Percentiles rank a stretch among this genome's conserved stretches.
These are phyloP conservation scores for Graphium colonna DNA, from an alignment of 2,888 invertebrate species.

Conservation along the genomic window DNA sequence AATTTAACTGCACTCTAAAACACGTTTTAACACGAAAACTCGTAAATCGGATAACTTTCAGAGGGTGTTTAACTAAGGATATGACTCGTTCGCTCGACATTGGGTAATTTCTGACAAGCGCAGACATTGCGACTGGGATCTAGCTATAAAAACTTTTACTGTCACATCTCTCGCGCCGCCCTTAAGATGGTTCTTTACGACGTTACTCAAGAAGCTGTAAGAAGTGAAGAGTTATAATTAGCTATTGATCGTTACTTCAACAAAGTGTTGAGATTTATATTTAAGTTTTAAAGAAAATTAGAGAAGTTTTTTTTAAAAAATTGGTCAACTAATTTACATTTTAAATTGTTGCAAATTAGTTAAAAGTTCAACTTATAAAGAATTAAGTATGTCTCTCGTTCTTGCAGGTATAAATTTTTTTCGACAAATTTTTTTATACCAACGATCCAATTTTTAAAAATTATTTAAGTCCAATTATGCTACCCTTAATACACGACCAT, in stretches of 20 bases:
- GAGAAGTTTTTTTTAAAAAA: conserved; percentile 8
- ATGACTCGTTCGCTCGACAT: not conserved
- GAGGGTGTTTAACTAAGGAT: not conserved
- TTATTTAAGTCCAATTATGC: too few relatives aligned
- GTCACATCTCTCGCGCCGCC: conserved; percentile 59
- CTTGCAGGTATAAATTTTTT: too few relatives aligned
- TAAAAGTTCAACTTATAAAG: too few relatives aligned
- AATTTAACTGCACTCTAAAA: not conserved
- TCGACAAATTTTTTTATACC: too few relatives aligned
- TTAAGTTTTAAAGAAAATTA: not conserved
- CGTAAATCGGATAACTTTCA: not conserved
- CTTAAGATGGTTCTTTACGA: conserved; percentile 44
- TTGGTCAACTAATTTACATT: not conserved
- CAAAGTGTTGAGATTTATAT: not conserved
- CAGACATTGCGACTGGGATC: conserved; percentile 38
- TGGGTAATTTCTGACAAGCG: conserved; percentile 13
- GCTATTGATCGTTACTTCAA: not conserved
- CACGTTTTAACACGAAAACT: not conserved
- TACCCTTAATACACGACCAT: too few relatives aligned
- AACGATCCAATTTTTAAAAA: too few relatives aligned
- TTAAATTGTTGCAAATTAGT: not conserved
- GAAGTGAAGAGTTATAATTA: not conserved
- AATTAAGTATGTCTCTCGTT: too few relatives aligned
- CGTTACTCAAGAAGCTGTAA: conserved; percentile 33
- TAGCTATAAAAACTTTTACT: conserved; percentile 65